Evolutionary conservation across 2,797 vertebrate genomes (phyloP), one percentile per base, ranked within the genome.

Genomic region (Diplodus puntazzo): DNA sequence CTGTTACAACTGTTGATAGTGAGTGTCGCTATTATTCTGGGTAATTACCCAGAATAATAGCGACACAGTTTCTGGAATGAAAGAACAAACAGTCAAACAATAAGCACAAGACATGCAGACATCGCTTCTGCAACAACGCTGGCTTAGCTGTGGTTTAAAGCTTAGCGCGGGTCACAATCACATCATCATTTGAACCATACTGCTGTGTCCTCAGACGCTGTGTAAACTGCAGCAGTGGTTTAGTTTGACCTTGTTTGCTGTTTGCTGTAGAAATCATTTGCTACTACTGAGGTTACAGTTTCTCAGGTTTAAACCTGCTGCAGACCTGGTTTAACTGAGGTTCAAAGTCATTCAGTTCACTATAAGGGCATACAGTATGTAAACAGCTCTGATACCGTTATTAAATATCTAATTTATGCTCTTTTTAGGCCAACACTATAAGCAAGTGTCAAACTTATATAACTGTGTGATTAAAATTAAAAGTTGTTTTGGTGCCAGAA

Each of bases 401-500:
- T 39, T 2, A 39, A 39, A 39, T 10, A 39, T 39, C 39, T 39
- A 39, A 10, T 39, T 39, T 39, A 39, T 43, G 34, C 27, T 62
- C 8, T 62, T 62, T 30, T 52, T 12, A 63, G 21, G 25, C 49
- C 23, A 30, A 45, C 18, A 30, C 23, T 17, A 21, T 61, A 72
- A 30, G 17, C 70, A 43, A 12, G 20, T 45, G 50, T 45, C 39
- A 72, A 16, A 73, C 3, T n/a, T 54, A 43, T 62, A 42, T 43
- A 53, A 62, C 0, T 54, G 34, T 72, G 18, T 52, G 16, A 43
- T 72, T 53, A 61, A 21, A 61, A 52, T 72, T 52, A 71, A 71
- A 71, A 16, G 46, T 25, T 71, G 57, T 71, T n/a, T 62, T 62
- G 7, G 52, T 16, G 21, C 39, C 49, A 62, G 21, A 45, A 27